Base-by-base conservation (phyloP, 1,140 invertebrate species). In the Idris sp. region DNA sequence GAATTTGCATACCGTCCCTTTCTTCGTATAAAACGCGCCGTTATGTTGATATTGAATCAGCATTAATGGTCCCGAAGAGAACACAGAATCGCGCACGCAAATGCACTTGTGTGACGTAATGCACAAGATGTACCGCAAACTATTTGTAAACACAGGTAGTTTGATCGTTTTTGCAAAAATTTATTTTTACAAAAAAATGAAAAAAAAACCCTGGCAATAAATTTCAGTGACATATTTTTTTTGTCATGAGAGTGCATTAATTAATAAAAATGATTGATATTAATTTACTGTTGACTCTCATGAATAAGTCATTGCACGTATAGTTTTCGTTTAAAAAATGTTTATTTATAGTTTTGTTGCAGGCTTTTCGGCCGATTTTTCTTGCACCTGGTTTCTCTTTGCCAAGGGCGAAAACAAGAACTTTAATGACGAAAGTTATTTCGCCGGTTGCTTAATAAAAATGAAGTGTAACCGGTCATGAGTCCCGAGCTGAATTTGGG, bases 391-490 rank as follows among this genome's bases (percentile, higher is more conserved):
- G 51, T 74, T 65, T 74, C 61, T 74, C 61, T 74, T 65, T 53
- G 54, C 54, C 38, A 26, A 25, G n/a, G 36, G 58, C 61, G 26
- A 44, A 64, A 38, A 38, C 22, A 72, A 72, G 41, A 62, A 54
- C 53, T 44, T 31, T 44, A 73, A 64, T 65, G 54, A 74, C 53
- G 61, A 74, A 74, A 74, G 69, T 44, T 65, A 49, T 56, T 44
- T 28, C 53, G 40, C 28, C 49, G 38, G 19, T 41, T 19, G 44
- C 43, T 64, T 40, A 61, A 67, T 74, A 61, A 65, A 67, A 74
- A 74, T 67, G 53, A 61, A 65, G 62, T 43, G 54, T 58, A 51
- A 74, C 53, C 54, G 41, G 61, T 74, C 54, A 74, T 74, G 56
- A 74, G 54, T 36, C 22, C 49, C 28, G 38, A 14, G 31, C 18